Evolutionary conservation across 1,140 invertebrate species (phyloP).

Genomic region (Cyclargus thomasi): DNA sequence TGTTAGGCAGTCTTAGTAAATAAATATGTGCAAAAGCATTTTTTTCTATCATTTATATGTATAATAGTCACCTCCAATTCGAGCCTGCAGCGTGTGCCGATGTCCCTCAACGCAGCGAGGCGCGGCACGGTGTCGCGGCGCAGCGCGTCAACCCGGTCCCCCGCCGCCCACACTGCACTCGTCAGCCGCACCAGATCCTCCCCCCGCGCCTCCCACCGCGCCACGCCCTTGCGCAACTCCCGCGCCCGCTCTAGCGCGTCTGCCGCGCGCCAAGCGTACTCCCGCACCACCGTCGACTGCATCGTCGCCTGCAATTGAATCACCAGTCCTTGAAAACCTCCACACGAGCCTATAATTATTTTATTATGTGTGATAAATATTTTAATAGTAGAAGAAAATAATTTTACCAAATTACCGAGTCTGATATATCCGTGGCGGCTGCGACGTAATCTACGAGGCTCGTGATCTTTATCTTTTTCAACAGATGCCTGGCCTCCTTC

Average conservation of each 20-base stretch:
- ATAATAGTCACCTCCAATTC: constrained; percentile 43
- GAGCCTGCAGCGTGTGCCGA: constrained; percentile 43
- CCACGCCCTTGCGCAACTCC: constrained; percentile 53
- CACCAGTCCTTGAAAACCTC: background rate
- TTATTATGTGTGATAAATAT: background rate
- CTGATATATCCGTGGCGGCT: constrained; percentile 70
- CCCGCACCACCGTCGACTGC: constrained; percentile 61
- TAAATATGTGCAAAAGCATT: too few relatives aligned
- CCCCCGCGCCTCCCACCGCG: constrained; percentile 64
- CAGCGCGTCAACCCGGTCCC: constrained; percentile 58
- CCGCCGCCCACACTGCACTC: constrained; percentile 61
- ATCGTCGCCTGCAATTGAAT: constrained; percentile 48
- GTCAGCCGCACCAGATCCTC: constrained; percentile 49
- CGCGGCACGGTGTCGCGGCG: constrained; percentile 37
- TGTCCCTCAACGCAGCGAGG: constrained; percentile 38
- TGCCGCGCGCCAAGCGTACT: constrained; percentile 65
- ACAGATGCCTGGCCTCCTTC: constrained; percentile 75
- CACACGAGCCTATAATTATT: background rate
- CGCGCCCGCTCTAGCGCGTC: constrained; percentile 56
- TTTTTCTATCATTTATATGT: too few relatives aligned
- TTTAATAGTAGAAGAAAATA: background rate
- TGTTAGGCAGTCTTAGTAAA: too few relatives aligned
- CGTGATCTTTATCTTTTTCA: constrained; percentile 76
- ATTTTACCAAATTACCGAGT: constrained; percentile 49
- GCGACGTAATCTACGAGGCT: constrained; percentile 66